Evolutionary conservation across 2,113 vertebrate species (phyloP), one percentile per base, ranked within the genome.

Genomic region (Notarius quadriscutis): DNA sequence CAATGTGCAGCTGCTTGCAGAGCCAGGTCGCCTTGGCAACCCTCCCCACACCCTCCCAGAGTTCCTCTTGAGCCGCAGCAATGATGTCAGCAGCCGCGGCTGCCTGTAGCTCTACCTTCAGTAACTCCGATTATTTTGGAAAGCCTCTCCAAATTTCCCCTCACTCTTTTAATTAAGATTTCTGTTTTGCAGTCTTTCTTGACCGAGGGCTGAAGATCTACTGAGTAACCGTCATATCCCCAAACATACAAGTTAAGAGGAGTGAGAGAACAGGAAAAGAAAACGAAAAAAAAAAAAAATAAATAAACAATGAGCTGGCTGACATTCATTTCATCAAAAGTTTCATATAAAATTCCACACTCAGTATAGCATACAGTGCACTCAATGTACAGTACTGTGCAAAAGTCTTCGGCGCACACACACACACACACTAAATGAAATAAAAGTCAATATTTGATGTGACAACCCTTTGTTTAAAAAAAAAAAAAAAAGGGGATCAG

Each of bases 1-100:
- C 95, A 99, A 99, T 98, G 97, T 97, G 97, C 97, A 98, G 97
- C 97, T 97, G 98, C 96, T 96, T 95, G 95, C 79, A 95, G 96
- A 94, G 94, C 95, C 95, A 94, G 91, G 96, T 98, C 96, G 95
- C 96, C 96, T 97, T 99, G 96, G 97, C 96, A 99, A 99, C 98
- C 96, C 90, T 71, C 85, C 77, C 88, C 90, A 87, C 83, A 84
- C 63, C 41, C 95, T 95, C 93, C 95, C 94, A 93, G 96, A 96
- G 96, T 96, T 95, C 94, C 94, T 94, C 95, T 97, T 95, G 94
- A 92, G 91, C 91, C 96, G 96, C 95, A 94, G 92, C 94, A 92
- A 97, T 97, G 97, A 97, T 96, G 97, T 98, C 96, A 97, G 95
- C 89, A 85, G 94, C 95, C 92, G 93, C 93, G 91, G 94, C 81